Evolutionary conservation across 2,113 vertebrate genomes (phyloP), one percentile per base, ranked within the genome.

Genomic region (Hippopotamus amphibius): DNA sequence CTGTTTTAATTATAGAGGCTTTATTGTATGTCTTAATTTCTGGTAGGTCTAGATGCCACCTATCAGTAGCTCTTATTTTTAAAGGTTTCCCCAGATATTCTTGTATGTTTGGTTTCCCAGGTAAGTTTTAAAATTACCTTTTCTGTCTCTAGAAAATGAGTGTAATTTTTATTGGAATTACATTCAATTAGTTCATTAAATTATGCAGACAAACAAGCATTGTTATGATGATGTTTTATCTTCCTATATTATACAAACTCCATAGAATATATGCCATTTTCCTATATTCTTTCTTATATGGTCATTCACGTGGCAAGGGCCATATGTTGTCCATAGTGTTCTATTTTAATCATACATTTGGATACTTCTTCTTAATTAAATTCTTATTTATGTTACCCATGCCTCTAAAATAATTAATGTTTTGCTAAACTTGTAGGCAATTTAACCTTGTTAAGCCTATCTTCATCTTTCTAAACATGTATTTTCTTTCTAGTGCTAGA

Each of bases 401-500:
- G 2, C 9, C 53, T 22, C 6, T 76, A 37, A 80, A 88, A 81
- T 86, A 91, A 69, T 90, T 46, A 83, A 59, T 33, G 3, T 59
- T 53, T 84, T 88, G n/a, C 69, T 48, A 63, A 37, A 69, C 68
- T 3, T 48, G 28, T 92, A 12, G 55, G 9, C 13, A 77, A 48
- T 93, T 87, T 90, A 91, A 61, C 1, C 13, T 83, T 33, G 13
- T 59, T 53, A 71, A 93, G 59, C 16, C 19, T n/a, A 26, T 30
- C 43, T 19, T 93, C 28, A 74, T 37, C n/a, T 69, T 83, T 43
- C 26, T 66, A 81, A 93, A 30, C 6, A 68, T 16, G 1, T 37
- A 89, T 74, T 53, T 24, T 95, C 69, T 66, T 72, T 66, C 72
- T 43, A 81, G 43, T 72, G 79, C 19, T 92, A 92, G 46, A 92